Evolutionary conservation across 2,113 vertebrate species (phyloP), one percentile per base, ranked within the genome.

Genomic region (Papio anubis): DNA sequence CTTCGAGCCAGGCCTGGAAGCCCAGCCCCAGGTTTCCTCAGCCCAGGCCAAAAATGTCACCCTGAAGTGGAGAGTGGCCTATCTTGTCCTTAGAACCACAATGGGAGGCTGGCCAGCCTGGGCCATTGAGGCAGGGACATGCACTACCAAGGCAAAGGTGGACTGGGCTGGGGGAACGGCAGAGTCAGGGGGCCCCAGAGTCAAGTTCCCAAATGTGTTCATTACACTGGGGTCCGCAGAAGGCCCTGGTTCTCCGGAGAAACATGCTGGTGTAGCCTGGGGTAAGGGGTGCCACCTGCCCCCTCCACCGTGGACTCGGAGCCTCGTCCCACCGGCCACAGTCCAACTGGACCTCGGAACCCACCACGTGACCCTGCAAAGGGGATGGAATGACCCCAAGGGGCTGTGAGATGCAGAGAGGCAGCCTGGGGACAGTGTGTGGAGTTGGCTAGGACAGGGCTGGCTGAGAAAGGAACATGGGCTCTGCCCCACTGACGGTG

Each of bases 181-280:
- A 68, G 32, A 50, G 16, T 7, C 45, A 35, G 45, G 3, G 38
- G n/a, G 20, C 11, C 21, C 7, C 52, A 0, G 2, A 8, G 72
- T 23, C 52, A 57, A 17, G 17, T 38, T 64, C 73, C 50, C 55
- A 10, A 13, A 48, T 1, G 14, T 1, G 52, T 32, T 43, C 9
- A 0, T 35, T 3, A 35, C 38, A 1, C 38, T 0, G 10, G 14
- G 14, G 45, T 21, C 40, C 17, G 20, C 2, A 21, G 11, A 12
- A 70, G 40, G 11, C 73, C 21, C 75, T 6, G 52, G n/a, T 17
- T 40, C 50, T 78, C 3, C 1, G 0, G 35, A 57, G 20, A 79
- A 48, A 43, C 40, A 1, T 0, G 14, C 48, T 6, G 1, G 38
- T 21, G 57, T 4, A 7, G 8, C 14, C 40, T 5, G 12, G 72